Conservation (phyloP, 2,797 vertebrate genomes). For the Phalloptychus januarius region DNA sequence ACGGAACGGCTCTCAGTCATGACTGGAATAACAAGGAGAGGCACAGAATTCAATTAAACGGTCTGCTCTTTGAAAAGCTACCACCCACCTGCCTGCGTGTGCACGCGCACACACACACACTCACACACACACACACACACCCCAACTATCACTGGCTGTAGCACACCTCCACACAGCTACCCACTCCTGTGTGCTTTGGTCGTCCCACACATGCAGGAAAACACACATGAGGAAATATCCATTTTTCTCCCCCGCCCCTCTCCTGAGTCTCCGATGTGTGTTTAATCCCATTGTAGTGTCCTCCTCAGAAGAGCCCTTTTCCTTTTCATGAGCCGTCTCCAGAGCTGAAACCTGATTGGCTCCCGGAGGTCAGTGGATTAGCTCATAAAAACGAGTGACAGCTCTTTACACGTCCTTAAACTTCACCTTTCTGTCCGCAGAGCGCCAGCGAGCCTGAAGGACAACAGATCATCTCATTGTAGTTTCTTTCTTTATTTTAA, state of each 20-base stretch:
- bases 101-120: constrained; percentile 20
- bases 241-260: constrained; percentile 27
- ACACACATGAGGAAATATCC: constrained; percentile 35
- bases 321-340: constrained; percentile 12
- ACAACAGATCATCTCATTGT: not conserved
- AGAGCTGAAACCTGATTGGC: constrained; percentile 55
- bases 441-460: constrained; percentile 6
- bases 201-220: constrained; percentile 51
- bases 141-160: constrained; percentile 33
- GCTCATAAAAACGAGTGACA: constrained; percentile 56
- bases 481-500: not conserved
- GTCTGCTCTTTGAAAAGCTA: constrained; percentile 70
- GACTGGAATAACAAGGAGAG: constrained; percentile 75
- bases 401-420: constrained; percentile 55
- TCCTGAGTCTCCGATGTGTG: constrained; percentile 29
- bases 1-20: constrained; percentile 65
- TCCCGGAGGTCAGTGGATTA: constrained; percentile 58
- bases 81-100: constrained; percentile 58
- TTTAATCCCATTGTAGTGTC: constrained; percentile 59
- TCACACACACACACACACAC: constrained; percentile 32
- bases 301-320: constrained; percentile 29
- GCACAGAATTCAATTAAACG: constrained; percentile 75
- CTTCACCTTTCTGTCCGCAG: constrained; percentile 60
- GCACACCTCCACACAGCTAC: constrained; percentile 49
- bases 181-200: constrained; percentile 58